A percentile compares a stretch with the other conserved stretches of the same genome.
These are phyloP conservation scores for Pachycephala philippinensis DNA, from an alignment of 2,113 vertebrate genomes.

Conservation along the genomic window DNA sequence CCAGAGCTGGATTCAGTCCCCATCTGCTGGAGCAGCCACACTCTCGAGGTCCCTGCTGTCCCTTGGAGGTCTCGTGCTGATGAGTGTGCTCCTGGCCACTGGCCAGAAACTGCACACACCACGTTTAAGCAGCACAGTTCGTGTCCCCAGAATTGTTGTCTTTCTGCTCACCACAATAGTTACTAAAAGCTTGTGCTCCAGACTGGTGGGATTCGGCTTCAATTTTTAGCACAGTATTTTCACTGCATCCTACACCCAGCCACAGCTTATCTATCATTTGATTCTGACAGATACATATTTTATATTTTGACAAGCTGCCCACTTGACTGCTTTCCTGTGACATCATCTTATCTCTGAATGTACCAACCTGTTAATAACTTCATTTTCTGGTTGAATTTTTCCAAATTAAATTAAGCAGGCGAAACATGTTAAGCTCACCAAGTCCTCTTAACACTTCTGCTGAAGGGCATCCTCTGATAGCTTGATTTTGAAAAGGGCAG, in stretches of 20 bases:
- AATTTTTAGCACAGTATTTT: constrained; percentile 54
- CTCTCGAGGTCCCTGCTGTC: background rate
- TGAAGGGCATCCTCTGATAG: constrained; percentile 74
- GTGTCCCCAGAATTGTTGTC: background rate
- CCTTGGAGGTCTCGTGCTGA: background rate
- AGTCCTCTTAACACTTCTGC: constrained; percentile 77
- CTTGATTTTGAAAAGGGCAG: constrained; percentile 78
- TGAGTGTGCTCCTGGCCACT: rapidly evolving
- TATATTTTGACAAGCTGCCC: constrained; percentile 79
- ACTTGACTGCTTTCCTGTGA: constrained; percentile 72
- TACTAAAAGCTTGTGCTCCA: constrained; percentile 54
- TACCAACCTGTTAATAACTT: constrained; percentile 81
- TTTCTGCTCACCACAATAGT: constrained; percentile 29
- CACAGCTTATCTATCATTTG: constrained; percentile 71
- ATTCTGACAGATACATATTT: constrained; percentile 72
- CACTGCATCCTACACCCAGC: constrained; percentile 41
- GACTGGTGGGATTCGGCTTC: constrained; percentile 32
- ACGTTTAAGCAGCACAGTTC: background rate
- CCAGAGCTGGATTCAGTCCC: background rate
- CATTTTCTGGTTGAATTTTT: constrained; percentile 82
- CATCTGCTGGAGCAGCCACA: background rate
- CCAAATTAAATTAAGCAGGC: constrained; percentile 80
- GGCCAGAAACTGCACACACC: background rate
- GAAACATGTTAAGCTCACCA: constrained; percentile 75
- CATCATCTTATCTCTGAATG: constrained; percentile 65